Conservation (phyloP, 2,888 invertebrate genomes). For the Drosophila hamatofila region DNA sequence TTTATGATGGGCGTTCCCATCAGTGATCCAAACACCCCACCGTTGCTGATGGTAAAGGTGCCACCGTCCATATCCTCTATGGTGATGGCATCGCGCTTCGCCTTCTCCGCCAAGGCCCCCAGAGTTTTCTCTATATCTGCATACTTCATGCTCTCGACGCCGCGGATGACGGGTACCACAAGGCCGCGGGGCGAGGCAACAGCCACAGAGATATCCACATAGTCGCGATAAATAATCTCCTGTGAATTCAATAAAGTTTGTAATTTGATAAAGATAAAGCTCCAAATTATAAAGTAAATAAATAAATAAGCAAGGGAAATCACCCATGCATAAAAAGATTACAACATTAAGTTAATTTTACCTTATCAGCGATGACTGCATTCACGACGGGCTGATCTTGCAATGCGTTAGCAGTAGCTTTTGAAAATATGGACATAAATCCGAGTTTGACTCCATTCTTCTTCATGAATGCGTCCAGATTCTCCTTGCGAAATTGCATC, state of each 20-base stretch:
- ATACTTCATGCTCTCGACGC: slow-evolving; percentile 97
- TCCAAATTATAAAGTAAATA: neutral
- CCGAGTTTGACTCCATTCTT: slow-evolving; percentile 97
- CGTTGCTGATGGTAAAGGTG: slow-evolving; percentile 99
- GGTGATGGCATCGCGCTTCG: slow-evolving; percentile 93
- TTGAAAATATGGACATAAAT: slow-evolving; percentile 99
- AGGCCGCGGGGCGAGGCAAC: slow-evolving; percentile 99
- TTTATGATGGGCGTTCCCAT: slow-evolving; percentile 99
- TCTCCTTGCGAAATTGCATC: slow-evolving; percentile 95
- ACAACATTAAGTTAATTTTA: slow-evolving; percentile 39
- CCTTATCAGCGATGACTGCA: slow-evolving; percentile 96
- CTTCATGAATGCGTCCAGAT: slow-evolving; percentile 96
- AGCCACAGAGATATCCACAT: slow-evolving; percentile 98
- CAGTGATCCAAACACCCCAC: slow-evolving; percentile 98
- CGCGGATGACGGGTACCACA: slow-evolving; percentile 98
- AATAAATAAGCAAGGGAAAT: too few species aligned
- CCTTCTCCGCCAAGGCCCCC: slow-evolving; percentile 95
- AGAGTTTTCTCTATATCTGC: slow-evolving; percentile 97
- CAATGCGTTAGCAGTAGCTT: slow-evolving; percentile 96
- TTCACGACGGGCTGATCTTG: slow-evolving; percentile 98
- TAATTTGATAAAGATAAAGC: neutral
- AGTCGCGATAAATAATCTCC: slow-evolving; percentile 93
- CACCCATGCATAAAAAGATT: too few species aligned
- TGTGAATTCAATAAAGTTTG: slow-evolving; percentile 34
- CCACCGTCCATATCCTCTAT: slow-evolving; percentile 99